These are phyloP conservation scores for Diachrysia chrysitis DNA, from an alignment of 2,888 invertebrate genomes.

Conservation along the genomic window DNA sequence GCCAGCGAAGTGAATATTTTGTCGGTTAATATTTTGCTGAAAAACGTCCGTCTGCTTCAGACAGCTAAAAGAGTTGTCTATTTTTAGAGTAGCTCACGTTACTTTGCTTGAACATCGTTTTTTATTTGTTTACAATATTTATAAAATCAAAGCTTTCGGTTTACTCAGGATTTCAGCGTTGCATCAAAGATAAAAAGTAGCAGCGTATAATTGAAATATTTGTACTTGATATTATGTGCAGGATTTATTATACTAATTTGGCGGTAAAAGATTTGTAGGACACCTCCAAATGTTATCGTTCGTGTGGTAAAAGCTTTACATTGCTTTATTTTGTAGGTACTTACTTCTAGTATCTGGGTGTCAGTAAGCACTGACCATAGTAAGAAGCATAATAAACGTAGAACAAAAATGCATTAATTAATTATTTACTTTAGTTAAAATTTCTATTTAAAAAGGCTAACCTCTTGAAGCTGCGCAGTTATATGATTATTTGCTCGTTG, in stretches of 20 bases:
- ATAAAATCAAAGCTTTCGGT: not conserved
- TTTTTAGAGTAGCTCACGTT: constrained; percentile 1
- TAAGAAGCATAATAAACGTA: too few species aligned
- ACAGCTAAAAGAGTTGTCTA: constrained; percentile 13
- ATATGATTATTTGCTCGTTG: constrained; percentile 10
- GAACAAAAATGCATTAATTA: not conserved
- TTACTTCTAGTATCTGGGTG: too few species aligned
- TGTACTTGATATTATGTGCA: too few species aligned
- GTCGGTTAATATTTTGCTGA: constrained; percentile 38
- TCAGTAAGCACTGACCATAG: too few species aligned
- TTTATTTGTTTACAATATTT: constrained; percentile 5
- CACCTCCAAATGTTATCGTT: too few species aligned
- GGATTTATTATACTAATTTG: too few species aligned
- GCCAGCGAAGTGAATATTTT: constrained; percentile 48
- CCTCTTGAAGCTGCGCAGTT: not conserved
- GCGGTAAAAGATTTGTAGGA: too few species aligned
- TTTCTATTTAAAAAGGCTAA: not conserved
- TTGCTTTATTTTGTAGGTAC: too few species aligned
- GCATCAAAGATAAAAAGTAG: not conserved
- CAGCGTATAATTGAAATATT: not conserved
- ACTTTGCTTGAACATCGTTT: not conserved
- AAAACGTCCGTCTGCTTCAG: constrained; percentile 20
- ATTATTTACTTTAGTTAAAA: not conserved
- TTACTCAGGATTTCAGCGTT: not conserved
- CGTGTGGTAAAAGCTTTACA: too few species aligned